phyloP scores from a whole-genome alignment of 2,888 invertebrate species.

The Himalopsyche kuldschensis region DNA sequence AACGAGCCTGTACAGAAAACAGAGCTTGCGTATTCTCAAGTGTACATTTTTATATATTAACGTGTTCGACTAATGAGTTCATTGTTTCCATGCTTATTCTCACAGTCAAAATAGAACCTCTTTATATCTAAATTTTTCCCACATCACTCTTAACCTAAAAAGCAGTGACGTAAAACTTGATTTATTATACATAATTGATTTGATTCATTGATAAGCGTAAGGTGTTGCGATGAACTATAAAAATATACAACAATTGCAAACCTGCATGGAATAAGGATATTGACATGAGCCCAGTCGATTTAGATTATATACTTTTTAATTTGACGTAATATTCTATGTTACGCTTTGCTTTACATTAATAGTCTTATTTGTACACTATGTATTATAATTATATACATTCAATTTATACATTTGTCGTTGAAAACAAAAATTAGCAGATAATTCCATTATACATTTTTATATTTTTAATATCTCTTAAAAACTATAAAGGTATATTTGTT shows the following conservation, averaged over 20 bases:
- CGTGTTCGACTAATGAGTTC: slow-evolving; percentile 38
- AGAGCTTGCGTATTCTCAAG: slow-evolving; percentile 31
- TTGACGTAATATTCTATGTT: slow-evolving; percentile 3
- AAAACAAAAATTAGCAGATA: slow-evolving; percentile 31
- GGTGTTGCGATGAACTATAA: slow-evolving; percentile 13
- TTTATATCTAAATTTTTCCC: slow-evolving; percentile 28
- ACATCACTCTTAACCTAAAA: slow-evolving; percentile 31
- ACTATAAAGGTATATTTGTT: slow-evolving; percentile 29
- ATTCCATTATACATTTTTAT: slow-evolving; percentile 25
- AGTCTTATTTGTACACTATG: slow-evolving; percentile 37
- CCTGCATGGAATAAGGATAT: neutral
- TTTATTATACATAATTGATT: slow-evolving; percentile 37
- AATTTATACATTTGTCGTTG: slow-evolving; percentile 22
- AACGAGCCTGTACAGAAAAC: slow-evolving; percentile 26
- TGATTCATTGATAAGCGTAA: slow-evolving; percentile 26
- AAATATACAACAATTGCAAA: neutral
- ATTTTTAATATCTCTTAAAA: slow-evolving; percentile 22
- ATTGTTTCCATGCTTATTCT: slow-evolving; percentile 37
- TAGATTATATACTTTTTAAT: neutral
- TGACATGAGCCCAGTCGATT: slow-evolving; percentile 11
- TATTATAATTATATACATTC: slow-evolving; percentile 27
- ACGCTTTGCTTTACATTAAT: slow-evolving; percentile 18
- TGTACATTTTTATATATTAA: slow-evolving; percentile 36
- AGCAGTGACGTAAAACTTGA: slow-evolving; percentile 23
- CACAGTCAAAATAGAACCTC: slow-evolving; percentile 37